A percentile compares a stretch with the other conserved stretches of the same genome.
Evolutionary conservation across 2,113 vertebrate genomes (phyloP).

Genomic region (Polypterus bichir): DNA sequence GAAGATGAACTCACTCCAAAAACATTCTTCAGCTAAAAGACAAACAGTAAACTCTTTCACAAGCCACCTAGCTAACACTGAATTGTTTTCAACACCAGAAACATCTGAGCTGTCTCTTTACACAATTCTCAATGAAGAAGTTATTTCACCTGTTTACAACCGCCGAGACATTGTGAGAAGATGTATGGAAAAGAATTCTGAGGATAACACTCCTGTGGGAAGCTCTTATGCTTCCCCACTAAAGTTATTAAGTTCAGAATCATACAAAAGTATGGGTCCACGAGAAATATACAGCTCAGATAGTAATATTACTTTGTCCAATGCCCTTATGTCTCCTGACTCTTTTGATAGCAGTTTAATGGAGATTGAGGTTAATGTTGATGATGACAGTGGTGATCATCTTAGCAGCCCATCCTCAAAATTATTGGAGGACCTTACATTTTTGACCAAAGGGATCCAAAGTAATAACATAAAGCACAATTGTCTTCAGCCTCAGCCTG

Average conservation of each 20-base stretch:
- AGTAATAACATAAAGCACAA: no score
- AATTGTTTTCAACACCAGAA: conserved; percentile 46
- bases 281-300: background rate
- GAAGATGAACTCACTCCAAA: conserved; percentile 19
- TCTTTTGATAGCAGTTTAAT: conserved; percentile 49
- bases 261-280: conserved; percentile 15
- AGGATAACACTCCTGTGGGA: conserved; percentile 17
- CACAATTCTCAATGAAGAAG: conserved; percentile 50
- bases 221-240: conserved; percentile 29
- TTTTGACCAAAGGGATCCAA: conserved; percentile 20
- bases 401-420: no score
- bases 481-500: background rate
- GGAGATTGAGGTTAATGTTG: conserved; percentile 60
- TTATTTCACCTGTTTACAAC: conserved; percentile 43
- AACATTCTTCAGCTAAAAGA: conserved; percentile 11
- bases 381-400: conserved; percentile 35
- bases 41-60: conserved; percentile 20
- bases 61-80: conserved; percentile 28
- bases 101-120: conserved; percentile 48
- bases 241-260: conserved; percentile 26
- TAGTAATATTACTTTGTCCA: conserved; percentile 25
- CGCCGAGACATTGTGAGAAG: conserved; percentile 25
- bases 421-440: conserved; percentile 35
- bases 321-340: conserved; percentile 35
- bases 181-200: conserved; percentile 20